Evolutionary conservation across 1,140 invertebrate genomes (phyloP), one percentile per base, ranked within the genome.

Genomic region (Orius insidiosus): DNA sequence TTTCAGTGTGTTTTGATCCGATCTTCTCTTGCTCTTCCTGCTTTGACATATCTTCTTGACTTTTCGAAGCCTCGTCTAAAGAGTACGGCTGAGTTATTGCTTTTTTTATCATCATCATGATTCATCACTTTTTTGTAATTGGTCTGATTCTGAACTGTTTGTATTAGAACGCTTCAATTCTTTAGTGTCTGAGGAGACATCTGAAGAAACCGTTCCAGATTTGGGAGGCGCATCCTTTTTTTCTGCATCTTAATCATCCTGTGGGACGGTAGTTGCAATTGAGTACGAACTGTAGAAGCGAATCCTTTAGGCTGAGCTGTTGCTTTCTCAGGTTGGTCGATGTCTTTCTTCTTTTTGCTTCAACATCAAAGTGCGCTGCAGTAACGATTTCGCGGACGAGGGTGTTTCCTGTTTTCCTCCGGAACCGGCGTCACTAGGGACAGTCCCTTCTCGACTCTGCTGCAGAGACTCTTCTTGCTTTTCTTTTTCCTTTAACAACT

Each of bases 401-500:
- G 80, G 70, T 2, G 75, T 65, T 65, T 74, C 72, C n/a, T n/a
- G n/a, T 47, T 64, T 64, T 58, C 71, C 52, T 6, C 54, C 50
- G 33, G 53, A 36, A 31, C n/a, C n/a, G n/a, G 48, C 39, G 16
- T 52, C 47, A 8, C 50, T 24, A 67, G 56, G 5, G 51, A n/a
- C n/a, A n/a, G n/a, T n/a, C n/a, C 24, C 7, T 24, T 24, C 24
- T 24, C n/a, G 51, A 54, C 51, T 61, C 63, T 60, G 54, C 52
- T 24, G 3, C 24, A 4, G 24, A 24, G 24, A 3, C 24, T 24
- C 24, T 24, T 60, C 58, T 31, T 39, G 41, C 7, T 62, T 60
- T 63, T 71, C 71, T 60, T 85, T 85, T 56, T 87, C 84, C 56
- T 85, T 86, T 0, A 89, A 65, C 6, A 88, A 60, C 54, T 82